Percentiles rank a stretch among this genome's conserved stretches.
Evolutionary conservation across 1,140 invertebrate species (phyloP).

Genomic region (Saccostrea glomerata): DNA sequence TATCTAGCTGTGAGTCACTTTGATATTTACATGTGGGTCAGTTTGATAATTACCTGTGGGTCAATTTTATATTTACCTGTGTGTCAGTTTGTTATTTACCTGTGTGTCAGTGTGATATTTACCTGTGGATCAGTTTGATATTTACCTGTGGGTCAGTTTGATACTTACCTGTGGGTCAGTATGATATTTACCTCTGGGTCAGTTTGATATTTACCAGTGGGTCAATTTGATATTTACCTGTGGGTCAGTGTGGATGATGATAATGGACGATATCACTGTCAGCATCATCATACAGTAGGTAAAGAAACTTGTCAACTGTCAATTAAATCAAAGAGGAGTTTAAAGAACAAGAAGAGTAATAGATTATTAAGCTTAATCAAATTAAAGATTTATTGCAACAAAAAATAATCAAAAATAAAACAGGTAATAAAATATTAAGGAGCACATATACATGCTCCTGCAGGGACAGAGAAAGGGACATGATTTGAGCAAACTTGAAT

Average conservation of each 20-base stretch:
- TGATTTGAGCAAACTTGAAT: too few species aligned
- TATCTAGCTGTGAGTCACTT: too few species aligned
- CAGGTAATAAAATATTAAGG: too few species aligned
- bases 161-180: conserved; percentile 62
- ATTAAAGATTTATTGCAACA: too few species aligned
- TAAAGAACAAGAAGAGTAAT: too few species aligned
- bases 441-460: too few species aligned
- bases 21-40: neutral
- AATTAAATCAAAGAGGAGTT: neutral
- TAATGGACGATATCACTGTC: conserved; percentile 54
- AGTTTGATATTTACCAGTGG: too few species aligned
- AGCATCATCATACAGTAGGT: conserved; percentile 61
- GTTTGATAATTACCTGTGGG: neutral
- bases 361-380: too few species aligned
- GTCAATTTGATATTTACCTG: too few species aligned
- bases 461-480: too few species aligned
- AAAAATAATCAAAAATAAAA: too few species aligned
- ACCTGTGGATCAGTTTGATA: conserved; percentile 62
- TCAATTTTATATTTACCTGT: conserved; percentile 49
- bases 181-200: neutral
- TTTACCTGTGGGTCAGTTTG: too few species aligned
- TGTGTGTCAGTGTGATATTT: neutral
- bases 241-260: conserved; percentile 8
- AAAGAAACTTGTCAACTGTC: conserved; percentile 56
- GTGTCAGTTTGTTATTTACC: conserved; percentile 50